Conservation (phyloP, 2,888 invertebrate species). For the Hartigia nigra region DNA sequence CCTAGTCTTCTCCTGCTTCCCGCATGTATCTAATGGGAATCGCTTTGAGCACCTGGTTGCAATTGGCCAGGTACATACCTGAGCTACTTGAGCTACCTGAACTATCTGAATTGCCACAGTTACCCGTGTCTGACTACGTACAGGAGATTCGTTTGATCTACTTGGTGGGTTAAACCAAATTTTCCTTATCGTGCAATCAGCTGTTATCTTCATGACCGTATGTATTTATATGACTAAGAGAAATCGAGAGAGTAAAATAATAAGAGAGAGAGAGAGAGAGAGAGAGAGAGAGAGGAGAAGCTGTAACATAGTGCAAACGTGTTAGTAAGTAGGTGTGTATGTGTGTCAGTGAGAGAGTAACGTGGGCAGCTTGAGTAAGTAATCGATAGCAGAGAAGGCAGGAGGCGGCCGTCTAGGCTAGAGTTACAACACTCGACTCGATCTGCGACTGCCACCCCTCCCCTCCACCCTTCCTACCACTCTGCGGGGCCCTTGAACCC, state of each 20-base stretch:
- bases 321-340: not conserved
- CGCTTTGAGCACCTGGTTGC: not conserved
- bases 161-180: not conserved
- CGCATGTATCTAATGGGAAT: not conserved
- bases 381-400: conserved; percentile 48
- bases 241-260: not conserved
- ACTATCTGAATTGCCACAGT: not conserved
- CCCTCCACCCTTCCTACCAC: conserved; percentile 16
- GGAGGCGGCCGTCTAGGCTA: conserved; percentile 41
- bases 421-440: conserved; percentile 36
- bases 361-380: conserved; percentile 44
- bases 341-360: conserved; percentile 1
- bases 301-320: not conserved
- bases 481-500: not conserved
- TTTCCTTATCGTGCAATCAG: not conserved
- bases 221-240: not conserved
- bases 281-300: not conserved
- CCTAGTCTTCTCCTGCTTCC: not conserved
- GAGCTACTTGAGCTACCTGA: not conserved
- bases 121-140: not conserved
- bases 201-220: not conserved
- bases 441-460: conserved; percentile 23
- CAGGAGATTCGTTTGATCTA: not conserved
- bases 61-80: not conserved
- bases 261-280: not conserved